Percentiles rank a stretch among this genome's conserved stretches.
Conservation (phyloP, 2,888 invertebrate species). For the Schizotus pectinicornis region DNA sequence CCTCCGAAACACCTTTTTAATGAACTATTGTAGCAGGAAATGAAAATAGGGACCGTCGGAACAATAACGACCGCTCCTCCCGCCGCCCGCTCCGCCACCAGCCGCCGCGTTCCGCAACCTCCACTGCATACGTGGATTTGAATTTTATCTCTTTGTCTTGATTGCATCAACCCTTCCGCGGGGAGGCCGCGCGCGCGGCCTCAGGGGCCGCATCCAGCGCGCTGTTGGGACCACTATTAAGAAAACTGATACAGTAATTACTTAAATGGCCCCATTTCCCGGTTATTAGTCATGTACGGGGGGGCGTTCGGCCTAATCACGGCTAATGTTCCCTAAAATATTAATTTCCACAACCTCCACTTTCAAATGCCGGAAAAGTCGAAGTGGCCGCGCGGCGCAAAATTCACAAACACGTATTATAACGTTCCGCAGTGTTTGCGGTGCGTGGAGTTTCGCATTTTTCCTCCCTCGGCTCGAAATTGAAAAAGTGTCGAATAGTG, state of each 20-base stretch:
- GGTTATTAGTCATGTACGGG: background rate
- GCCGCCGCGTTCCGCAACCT: conserved; percentile 11
- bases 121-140: conserved; percentile 41
- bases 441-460: too few relatives aligned
- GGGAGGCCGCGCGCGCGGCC: conserved; percentile 41
- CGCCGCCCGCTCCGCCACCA: conserved; percentile 18
- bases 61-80: conserved; percentile 48
- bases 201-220: conserved; percentile 46
- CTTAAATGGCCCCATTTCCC: conserved; percentile 39
- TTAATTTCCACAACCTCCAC: too few relatives aligned
- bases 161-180: conserved; percentile 46
- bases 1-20: conserved; percentile 77
- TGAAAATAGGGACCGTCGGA: conserved; percentile 58
- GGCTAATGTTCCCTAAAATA: too few relatives aligned
- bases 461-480: conserved; percentile 19
- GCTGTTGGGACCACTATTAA: conserved; percentile 50
- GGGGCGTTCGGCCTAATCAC: too few relatives aligned
- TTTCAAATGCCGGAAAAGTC: too few relatives aligned
- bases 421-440: too few relatives aligned
- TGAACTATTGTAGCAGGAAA: conserved; percentile 67
- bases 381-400: too few relatives aligned
- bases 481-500: conserved; percentile 22
- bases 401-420: too few relatives aligned
- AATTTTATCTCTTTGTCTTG: conserved; percentile 24
- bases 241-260: conserved; percentile 52